These are phyloP conservation scores for Beris morrisii DNA, from an alignment of 2,888 invertebrate species.

Conservation along the genomic window DNA sequence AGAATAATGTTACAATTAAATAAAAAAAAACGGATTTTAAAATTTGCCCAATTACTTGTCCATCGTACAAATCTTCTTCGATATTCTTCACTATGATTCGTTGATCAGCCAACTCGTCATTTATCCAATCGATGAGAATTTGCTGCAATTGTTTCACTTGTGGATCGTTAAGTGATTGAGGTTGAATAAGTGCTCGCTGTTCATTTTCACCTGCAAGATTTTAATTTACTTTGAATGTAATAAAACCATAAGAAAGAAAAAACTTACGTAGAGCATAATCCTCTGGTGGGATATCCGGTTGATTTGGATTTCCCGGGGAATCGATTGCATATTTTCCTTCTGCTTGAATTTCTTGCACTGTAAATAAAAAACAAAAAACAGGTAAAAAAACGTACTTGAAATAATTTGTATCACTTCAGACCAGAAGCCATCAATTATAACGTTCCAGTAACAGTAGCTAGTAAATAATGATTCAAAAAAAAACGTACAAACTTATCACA, in stretches of 20 bases:
- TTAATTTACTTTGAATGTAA: slow-evolving; percentile 35
- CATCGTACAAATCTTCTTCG: slow-evolving; percentile 96
- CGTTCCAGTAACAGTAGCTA: not conserved
- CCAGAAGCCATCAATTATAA: not conserved
- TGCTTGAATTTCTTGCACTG: slow-evolving; percentile 92
- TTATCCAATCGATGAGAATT: slow-evolving; percentile 96
- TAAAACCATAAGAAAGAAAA: not conserved
- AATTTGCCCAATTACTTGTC: slow-evolving; percentile 64
- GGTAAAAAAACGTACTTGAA: not conserved
- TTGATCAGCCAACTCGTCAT: slow-evolving; percentile 94
- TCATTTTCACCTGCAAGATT: slow-evolving; percentile 83
- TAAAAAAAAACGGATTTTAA: too few species aligned
- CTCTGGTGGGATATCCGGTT: slow-evolving; percentile 87
- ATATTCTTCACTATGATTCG: slow-evolving; percentile 96
- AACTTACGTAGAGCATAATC: slow-evolving; percentile 84
- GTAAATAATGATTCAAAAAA: too few species aligned
- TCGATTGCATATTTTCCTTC: slow-evolving; percentile 97
- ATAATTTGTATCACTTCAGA: not conserved
- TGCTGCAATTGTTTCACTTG: slow-evolving; percentile 81
- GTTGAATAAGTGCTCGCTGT: slow-evolving; percentile 93
- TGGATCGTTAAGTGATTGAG: slow-evolving; percentile 82
- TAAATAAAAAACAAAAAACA: slow-evolving; percentile 6
- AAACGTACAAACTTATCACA: too few species aligned
- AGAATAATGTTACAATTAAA: not conserved
- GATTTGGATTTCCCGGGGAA: slow-evolving; percentile 89